Conservation (phyloP, 92 coral and sea anemone species). For the Meandrina meandrites region DNA sequence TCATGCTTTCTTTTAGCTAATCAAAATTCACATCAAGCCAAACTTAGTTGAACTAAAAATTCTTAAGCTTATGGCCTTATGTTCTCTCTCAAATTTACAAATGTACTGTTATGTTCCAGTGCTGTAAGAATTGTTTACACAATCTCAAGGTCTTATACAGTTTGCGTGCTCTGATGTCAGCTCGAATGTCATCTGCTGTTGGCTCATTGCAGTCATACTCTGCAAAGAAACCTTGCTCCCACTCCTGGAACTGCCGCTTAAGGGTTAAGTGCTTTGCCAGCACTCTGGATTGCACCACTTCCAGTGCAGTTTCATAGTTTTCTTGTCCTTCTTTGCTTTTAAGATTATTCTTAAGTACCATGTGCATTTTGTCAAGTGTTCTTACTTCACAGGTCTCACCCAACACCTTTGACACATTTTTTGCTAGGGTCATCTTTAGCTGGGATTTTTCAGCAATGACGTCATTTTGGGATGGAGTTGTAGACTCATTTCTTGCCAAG, state of each 20-base stretch:
- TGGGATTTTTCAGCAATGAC: conserved; percentile 17
- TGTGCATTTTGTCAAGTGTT: conserved; percentile 18
- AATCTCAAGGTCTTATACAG: conserved; percentile 20
- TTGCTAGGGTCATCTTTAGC: conserved; percentile 25
- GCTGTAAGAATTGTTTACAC: conserved; percentile 25
- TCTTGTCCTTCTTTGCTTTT: conserved; percentile 30
- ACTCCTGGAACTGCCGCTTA: conserved; percentile 38
- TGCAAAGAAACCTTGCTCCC: conserved; percentile 50
- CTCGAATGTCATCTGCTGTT: conserved; percentile 42
- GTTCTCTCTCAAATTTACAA: not conserved
- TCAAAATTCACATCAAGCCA: conserved; percentile 2
- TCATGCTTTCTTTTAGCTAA: not conserved
- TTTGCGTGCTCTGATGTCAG: conserved; percentile 17
- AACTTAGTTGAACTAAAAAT: conserved; percentile 1
- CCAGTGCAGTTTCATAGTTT: conserved; percentile 38
- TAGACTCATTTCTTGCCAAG: conserved; percentile 8
- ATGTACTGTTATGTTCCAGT: conserved; percentile 20
- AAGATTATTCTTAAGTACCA: not conserved
- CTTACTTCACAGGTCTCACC: conserved; percentile 29
- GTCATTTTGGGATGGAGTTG: conserved; percentile 8
- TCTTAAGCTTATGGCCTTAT: conserved; percentile 1
- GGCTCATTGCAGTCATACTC: conserved; percentile 49
- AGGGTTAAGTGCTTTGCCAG: conserved; percentile 40
- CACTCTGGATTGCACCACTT: conserved; percentile 45
- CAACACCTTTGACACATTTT: conserved; percentile 30